These are phyloP conservation scores for Poeciliopsis gracilis DNA, from an alignment of 2,797 vertebrate genomes.

Conservation along the genomic window DNA sequence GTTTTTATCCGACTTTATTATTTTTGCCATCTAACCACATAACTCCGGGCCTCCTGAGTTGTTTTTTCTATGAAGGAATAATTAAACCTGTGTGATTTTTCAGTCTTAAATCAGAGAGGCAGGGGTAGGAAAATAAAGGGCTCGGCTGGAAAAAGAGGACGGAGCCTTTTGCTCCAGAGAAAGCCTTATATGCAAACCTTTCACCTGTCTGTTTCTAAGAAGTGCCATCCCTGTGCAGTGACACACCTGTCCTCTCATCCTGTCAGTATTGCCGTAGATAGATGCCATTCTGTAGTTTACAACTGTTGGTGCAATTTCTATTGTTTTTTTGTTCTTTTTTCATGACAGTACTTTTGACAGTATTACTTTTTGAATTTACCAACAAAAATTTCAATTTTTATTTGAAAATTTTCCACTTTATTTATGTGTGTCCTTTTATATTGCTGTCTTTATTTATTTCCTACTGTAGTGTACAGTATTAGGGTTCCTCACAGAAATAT, in stretches of 20 bases:
- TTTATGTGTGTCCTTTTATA: constrained; percentile 99
- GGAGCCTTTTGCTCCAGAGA: constrained; percentile 79
- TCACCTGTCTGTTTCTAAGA: constrained; percentile 79
- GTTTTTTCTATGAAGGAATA: constrained; percentile 88
- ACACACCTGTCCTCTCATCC: constrained; percentile 82
- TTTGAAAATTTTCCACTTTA: constrained; percentile 95
- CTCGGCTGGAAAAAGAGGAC: constrained; percentile 86
- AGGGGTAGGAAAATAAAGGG: constrained; percentile 82
- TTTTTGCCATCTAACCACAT: constrained; percentile 91
- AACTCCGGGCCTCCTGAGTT: constrained; percentile 90
- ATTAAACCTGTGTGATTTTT: constrained; percentile 94
- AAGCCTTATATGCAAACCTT: constrained; percentile 99
- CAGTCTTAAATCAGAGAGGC: constrained; percentile 76
- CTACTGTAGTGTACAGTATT: constrained; percentile 99
- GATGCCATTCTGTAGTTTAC: constrained; percentile 95
- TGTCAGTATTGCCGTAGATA: constrained; percentile 88
- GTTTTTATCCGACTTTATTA: constrained; percentile 78
- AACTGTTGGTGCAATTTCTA: constrained; percentile 97
- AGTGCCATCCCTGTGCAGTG: constrained; percentile 95
- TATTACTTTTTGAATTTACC: constrained; percentile 44
- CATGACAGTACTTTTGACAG: constrained; percentile 76
- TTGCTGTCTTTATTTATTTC: constrained; percentile 99
- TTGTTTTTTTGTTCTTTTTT: constrained; percentile 76
- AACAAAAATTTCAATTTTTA: constrained; percentile 83
- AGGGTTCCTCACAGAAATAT: constrained; percentile 99